A percentile compares a stretch with the other conserved stretches of the same genome.
These are phyloP conservation scores for Craseonycteris thonglongyai DNA, from an alignment of 2,113 vertebrate species.

Conservation along the genomic window DNA sequence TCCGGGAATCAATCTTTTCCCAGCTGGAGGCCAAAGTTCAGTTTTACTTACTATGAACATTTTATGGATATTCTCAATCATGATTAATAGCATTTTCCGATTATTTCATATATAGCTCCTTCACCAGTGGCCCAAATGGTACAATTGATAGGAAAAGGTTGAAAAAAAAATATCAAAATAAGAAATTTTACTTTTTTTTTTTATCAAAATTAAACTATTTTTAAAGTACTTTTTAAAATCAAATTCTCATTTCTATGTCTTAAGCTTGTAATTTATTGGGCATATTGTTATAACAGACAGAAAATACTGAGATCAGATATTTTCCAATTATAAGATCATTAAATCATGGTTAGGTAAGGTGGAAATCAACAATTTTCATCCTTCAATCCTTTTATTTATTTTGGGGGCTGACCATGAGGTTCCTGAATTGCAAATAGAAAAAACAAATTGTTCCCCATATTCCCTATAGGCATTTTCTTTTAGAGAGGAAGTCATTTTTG, in stretches of 20 bases:
- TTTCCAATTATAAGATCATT: background rate
- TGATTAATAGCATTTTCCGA: background rate
- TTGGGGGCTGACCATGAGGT: background rate
- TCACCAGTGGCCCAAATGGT: background rate
- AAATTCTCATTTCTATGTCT: background rate
- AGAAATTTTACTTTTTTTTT: background rate
- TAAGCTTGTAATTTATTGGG: background rate
- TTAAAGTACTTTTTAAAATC: background rate
- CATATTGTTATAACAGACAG: background rate
- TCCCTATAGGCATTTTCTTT: background rate
- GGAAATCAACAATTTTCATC: background rate
- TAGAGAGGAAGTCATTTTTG: background rate
- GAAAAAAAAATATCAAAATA: background rate
- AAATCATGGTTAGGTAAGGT: background rate
- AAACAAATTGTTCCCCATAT: background rate
- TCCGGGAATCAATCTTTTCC: background rate
- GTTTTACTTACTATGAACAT: background rate
- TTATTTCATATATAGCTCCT: background rate
- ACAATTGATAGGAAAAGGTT: background rate
- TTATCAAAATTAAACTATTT: background rate
- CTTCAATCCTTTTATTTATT: background rate
- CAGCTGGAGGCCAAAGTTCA: background rate
- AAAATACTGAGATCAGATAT: background rate
- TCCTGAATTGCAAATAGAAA: background rate
- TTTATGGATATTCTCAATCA: background rate